phyloP scores from a whole-genome alignment of 1,140 invertebrate genomes.

The Lasaia peninsularis region DNA sequence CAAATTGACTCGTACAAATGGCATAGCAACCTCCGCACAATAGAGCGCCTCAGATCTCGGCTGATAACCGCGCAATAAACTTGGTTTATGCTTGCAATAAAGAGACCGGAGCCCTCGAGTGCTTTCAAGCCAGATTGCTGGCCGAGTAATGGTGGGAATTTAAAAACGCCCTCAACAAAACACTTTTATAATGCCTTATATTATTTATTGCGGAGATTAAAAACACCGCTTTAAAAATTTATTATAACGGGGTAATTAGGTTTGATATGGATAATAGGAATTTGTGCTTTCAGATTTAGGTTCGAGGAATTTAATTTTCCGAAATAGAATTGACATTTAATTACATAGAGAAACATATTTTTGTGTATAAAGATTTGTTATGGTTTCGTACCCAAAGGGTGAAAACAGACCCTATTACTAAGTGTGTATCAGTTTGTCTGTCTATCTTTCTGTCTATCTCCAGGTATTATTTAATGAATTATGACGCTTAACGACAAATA shows the following conservation, averaged over 20 bases:
- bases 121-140: conserved; percentile 11
- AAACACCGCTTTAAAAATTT: background rate
- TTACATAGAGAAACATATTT: too few relatives aligned
- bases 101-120: conserved; percentile 12
- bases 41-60: conserved; percentile 7
- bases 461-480: too few relatives aligned
- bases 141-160: conserved; percentile 4
- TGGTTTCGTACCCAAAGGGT: too few relatives aligned
- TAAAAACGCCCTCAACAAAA: conserved; percentile 12
- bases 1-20: conserved; percentile 5
- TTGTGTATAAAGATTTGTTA: too few relatives aligned
- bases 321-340: too few relatives aligned
- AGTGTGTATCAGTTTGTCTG: too few relatives aligned
- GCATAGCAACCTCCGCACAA: background rate
- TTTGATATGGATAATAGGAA: background rate
- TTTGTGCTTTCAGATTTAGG: too few relatives aligned
- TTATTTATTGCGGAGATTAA: conserved; percentile 6
- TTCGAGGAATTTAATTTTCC: too few relatives aligned
- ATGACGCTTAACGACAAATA: too few relatives aligned
- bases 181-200: conserved; percentile 9
- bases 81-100: conserved; percentile 12
- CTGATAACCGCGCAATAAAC: conserved; percentile 11
- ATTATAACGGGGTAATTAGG: conserved; percentile 2
- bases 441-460: too few relatives aligned
- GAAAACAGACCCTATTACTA: too few relatives aligned